These are phyloP conservation scores for Papilio glaucus DNA, from an alignment of 1,140 invertebrate species.

Conservation along the genomic window DNA sequence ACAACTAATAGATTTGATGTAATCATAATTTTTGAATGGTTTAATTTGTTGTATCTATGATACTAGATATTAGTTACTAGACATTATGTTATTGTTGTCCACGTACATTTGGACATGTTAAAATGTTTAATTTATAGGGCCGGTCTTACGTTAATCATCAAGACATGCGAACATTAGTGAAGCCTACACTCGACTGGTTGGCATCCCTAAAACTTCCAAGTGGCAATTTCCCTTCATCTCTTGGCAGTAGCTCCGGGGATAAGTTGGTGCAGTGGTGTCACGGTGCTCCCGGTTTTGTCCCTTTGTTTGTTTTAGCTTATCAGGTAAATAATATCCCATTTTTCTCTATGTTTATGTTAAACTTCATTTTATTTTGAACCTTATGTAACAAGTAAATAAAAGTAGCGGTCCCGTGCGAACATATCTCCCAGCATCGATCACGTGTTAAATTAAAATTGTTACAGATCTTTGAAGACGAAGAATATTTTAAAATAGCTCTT, in stretches of 20 bases:
- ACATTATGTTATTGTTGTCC: too few species aligned
- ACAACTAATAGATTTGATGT: too few species aligned
- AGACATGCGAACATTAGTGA: conserved; percentile 76
- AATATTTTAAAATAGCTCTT: conserved; percentile 90
- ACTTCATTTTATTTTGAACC: too few species aligned
- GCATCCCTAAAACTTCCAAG: conserved; percentile 82
- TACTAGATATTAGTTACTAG: too few species aligned
- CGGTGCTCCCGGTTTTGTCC: conserved; percentile 94
- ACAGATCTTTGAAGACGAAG: conserved; percentile 88
- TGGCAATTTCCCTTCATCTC: conserved; percentile 94
- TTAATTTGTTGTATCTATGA: too few species aligned
- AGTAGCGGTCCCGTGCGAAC: too few species aligned
- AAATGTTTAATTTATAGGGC: conserved; percentile 74
- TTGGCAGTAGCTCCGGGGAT: conserved; percentile 87
- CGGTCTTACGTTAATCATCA: conserved; percentile 80
- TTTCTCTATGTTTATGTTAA: too few species aligned
- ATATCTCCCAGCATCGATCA: too few species aligned
- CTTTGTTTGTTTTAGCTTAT: conserved; percentile 90
- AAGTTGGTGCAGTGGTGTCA: conserved; percentile 97
- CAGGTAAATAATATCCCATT: conserved; percentile 85
- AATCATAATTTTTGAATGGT: too few species aligned
- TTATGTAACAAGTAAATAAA: too few species aligned
- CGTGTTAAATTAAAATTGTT: conserved; percentile 41
- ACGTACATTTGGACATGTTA: conserved; percentile 23
- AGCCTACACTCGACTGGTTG: conserved; percentile 80